A percentile compares a stretch with the other conserved stretches of the same genome.
phyloP scores from a whole-genome alignment of 2,113 vertebrate genomes.

The Nibea albiflora region DNA sequence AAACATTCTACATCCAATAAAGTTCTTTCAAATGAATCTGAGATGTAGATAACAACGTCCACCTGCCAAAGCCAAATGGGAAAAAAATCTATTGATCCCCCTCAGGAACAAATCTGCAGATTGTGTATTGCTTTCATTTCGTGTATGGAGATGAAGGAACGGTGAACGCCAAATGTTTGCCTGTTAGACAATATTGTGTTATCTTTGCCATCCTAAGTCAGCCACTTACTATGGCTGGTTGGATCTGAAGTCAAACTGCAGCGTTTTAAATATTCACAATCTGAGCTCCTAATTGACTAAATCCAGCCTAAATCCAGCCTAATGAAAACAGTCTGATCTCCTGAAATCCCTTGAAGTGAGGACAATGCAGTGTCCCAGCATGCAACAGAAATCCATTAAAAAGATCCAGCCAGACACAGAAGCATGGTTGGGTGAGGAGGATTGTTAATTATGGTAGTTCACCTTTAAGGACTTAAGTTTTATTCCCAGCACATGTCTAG shows the following conservation, averaged over 20 bases:
- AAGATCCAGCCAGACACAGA: neutral
- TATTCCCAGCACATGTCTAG: neutral
- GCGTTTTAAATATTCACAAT: neutral
- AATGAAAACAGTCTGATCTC: constrained; percentile 17
- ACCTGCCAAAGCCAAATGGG: no score
- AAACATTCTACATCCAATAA: no score
- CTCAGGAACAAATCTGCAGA: no score
- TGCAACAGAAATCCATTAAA: neutral
- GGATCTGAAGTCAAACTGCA: neutral
- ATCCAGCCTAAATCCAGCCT: constrained; percentile 20
- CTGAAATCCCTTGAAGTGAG: constrained; percentile 3
- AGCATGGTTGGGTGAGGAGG: neutral
- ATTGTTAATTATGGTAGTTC: neutral
- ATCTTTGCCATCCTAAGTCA: neutral
- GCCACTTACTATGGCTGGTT: neutral
- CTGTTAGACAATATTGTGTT: neutral
- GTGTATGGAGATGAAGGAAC: no score
- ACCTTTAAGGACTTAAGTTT: neutral
- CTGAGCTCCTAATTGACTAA: constrained; percentile 1
- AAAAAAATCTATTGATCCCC: no score
- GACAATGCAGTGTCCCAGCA: neutral
- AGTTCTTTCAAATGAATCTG: no score
- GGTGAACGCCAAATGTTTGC: no score
- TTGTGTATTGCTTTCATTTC: no score
- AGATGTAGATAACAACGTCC: no score